Conservation (phyloP, 2,888 invertebrate species). For the Ceriagrion tenellum region DNA sequence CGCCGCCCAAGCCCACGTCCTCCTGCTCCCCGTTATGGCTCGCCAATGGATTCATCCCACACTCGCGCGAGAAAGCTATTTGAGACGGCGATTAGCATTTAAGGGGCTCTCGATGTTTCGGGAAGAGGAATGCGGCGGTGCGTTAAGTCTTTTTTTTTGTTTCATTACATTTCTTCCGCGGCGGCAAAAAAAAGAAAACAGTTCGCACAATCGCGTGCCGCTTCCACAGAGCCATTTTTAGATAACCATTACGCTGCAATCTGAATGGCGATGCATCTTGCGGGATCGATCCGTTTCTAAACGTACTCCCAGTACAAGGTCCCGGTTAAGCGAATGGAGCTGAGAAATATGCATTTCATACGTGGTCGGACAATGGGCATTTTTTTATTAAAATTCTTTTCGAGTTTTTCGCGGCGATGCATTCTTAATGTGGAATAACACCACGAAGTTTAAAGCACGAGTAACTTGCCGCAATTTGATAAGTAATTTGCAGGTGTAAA, state of each 20-base stretch:
- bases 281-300: neutral
- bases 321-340: too few relatives aligned
- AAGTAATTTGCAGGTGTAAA: too few relatives aligned
- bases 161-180: neutral
- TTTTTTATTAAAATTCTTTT: too few relatives aligned
- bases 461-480: too few relatives aligned
- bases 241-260: neutral
- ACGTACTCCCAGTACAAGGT: neutral
- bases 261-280: neutral
- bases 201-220: neutral
- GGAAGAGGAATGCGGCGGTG: neutral
- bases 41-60: neutral
- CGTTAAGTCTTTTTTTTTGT: too few relatives aligned
- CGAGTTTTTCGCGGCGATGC: too few relatives aligned
- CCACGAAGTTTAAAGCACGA: too few relatives aligned
- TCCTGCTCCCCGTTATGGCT: neutral
- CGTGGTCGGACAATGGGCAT: too few relatives aligned
- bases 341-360: too few relatives aligned
- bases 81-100: neutral
- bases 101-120: neutral
- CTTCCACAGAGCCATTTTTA: neutral
- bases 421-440: too few relatives aligned
- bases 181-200: neutral
- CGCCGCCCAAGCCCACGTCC: neutral
- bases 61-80: neutral